These are phyloP conservation scores for Trachelus troglodyta DNA, from an alignment of 2,888 invertebrate genomes.

Conservation along the genomic window DNA sequence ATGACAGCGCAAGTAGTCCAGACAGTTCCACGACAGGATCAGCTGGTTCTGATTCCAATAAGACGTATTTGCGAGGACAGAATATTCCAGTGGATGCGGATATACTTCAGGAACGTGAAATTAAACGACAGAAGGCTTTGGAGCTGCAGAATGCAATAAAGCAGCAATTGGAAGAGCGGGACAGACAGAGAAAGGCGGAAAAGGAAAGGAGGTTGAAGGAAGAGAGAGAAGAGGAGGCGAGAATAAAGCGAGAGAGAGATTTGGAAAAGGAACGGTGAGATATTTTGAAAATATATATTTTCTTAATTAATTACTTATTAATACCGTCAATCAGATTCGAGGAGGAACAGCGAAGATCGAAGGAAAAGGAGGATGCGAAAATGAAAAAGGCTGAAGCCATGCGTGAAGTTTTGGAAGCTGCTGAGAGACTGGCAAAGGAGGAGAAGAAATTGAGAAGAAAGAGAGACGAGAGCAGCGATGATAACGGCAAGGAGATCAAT, in stretches of 20 bases:
- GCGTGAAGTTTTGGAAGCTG: conserved; percentile 80
- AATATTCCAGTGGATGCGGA: conserved; percentile 85
- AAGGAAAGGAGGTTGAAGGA: conserved; percentile 79
- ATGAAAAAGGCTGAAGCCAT: conserved; percentile 80
- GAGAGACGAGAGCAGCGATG: conserved; percentile 12
- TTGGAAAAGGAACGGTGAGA: conserved; percentile 53
- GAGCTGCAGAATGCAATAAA: conserved; percentile 89
- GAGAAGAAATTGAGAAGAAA: conserved; percentile 68
- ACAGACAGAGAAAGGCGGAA: conserved; percentile 80
- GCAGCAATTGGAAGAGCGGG: conserved; percentile 86
- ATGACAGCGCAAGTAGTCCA: conserved; percentile 62
- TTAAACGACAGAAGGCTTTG: conserved; percentile 83
- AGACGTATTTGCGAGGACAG: conserved; percentile 85
- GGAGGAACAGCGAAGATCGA: conserved; percentile 75
- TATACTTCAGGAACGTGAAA: conserved; percentile 83
- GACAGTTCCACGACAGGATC: conserved; percentile 58
- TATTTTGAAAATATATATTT: not conserved
- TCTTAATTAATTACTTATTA: not conserved
- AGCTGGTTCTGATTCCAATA: conserved; percentile 59
- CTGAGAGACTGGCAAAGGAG: conserved; percentile 75
- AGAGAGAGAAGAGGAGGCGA: conserved; percentile 84
- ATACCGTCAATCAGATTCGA: conserved; percentile 67
- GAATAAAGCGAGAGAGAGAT: conserved; percentile 79
- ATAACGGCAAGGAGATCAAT: conserved; percentile 25
- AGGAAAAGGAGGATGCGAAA: conserved; percentile 79